Conservation (phyloP, 2,888 invertebrate genomes). For the Sabatieria punctata region DNA sequence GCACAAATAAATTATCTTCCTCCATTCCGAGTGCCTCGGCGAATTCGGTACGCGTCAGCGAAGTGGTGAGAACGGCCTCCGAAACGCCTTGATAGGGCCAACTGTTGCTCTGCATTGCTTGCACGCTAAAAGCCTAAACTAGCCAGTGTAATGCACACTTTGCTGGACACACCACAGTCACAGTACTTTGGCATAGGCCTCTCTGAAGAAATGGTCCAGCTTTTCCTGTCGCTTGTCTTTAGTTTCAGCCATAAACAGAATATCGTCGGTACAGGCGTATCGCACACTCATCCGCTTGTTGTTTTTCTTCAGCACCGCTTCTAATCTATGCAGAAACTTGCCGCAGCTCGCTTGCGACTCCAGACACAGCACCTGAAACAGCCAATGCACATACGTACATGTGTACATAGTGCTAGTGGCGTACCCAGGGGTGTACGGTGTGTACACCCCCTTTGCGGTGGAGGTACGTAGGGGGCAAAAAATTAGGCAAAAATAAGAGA, state of each 20-base stretch:
- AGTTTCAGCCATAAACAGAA: conserved; percentile 46
- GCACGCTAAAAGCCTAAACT: too few relatives aligned
- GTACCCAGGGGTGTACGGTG: too few relatives aligned
- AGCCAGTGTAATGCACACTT: too few relatives aligned
- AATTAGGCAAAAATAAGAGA: too few relatives aligned
- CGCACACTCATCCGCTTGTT: too few relatives aligned
- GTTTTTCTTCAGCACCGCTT: neutral
- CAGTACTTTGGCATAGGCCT: conserved; percentile 65
- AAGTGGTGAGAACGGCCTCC: conserved; percentile 29
- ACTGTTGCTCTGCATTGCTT: neutral
- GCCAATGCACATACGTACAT: too few relatives aligned
- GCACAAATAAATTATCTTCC: conserved; percentile 77
- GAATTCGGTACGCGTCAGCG: conserved; percentile 73
- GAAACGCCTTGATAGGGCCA: neutral
- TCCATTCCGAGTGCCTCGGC: conserved; percentile 90
- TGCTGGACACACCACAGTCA: too few relatives aligned
- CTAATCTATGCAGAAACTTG: conserved; percentile 14
- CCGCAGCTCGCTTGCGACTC: conserved; percentile 12
- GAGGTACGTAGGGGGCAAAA: too few relatives aligned
- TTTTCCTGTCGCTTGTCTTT: conserved; percentile 77
- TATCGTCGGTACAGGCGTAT: conserved; percentile 1
- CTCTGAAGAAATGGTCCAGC: conserved; percentile 80
- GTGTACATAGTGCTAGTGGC: too few relatives aligned
- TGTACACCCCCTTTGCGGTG: too few relatives aligned
- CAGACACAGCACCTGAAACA: neutral